Percentiles rank a stretch among this genome's conserved stretches.
Evolutionary conservation across 35 echinoderm and acorn worm genomes (phyloP).

Genomic region (Lytechinus variegatus): DNA sequence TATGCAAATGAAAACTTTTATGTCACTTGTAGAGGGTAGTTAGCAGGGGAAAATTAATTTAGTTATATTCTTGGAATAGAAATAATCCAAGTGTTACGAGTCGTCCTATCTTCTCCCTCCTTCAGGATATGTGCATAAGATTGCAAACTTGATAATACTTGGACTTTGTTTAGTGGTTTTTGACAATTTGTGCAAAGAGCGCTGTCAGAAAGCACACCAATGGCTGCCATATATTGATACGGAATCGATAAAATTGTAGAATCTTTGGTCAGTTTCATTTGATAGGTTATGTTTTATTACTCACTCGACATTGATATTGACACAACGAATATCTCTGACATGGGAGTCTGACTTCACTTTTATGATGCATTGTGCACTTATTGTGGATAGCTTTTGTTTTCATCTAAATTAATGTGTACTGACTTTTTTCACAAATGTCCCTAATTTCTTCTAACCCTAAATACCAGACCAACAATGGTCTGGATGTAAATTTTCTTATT

Average conservation of each 20-base stretch:
- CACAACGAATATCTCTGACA: no score
- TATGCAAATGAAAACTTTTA: background rate
- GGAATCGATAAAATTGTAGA: background rate
- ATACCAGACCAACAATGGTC: no score
- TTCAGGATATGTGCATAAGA: background rate
- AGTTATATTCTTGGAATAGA: background rate
- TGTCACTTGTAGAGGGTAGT: background rate
- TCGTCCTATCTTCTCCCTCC: background rate
- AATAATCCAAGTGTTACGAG: background rate
- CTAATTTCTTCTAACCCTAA: no score
- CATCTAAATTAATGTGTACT: no score
- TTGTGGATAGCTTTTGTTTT: no score
- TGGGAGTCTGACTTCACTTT: no score
- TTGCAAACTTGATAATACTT: background rate
- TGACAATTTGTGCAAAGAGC: background rate
- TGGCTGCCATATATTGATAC: background rate
- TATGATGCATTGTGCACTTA: no score
- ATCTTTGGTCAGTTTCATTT: background rate
- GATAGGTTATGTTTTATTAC: no score
- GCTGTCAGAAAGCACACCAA: background rate
- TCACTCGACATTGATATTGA: no score
- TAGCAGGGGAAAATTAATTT: background rate
- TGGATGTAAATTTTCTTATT: no score
- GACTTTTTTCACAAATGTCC: no score
- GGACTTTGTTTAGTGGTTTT: slow-evolving; percentile 1